Conservation (phyloP, 2,888 invertebrate genomes). For the Mythimna ferrago region DNA sequence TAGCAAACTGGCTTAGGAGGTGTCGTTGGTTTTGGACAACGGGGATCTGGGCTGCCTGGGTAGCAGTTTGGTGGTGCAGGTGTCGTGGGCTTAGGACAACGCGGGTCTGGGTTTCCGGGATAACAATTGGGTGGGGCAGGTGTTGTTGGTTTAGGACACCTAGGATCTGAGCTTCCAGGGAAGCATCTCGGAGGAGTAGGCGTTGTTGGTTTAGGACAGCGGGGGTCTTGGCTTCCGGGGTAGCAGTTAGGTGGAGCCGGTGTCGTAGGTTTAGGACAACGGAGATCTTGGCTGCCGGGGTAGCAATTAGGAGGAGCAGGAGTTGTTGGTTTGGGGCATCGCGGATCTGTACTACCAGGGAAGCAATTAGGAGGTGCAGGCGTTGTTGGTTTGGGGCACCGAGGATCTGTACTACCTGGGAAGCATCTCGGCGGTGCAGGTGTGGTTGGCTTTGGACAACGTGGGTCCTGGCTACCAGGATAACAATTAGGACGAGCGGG, state of each 20-base stretch:
- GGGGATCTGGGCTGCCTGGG: neutral
- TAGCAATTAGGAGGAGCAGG: neutral
- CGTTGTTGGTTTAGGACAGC: neutral
- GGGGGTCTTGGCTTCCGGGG: neutral
- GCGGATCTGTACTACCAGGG: conserved; percentile 69
- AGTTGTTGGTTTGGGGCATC: conserved; percentile 70
- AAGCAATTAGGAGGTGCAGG: conserved; percentile 62
- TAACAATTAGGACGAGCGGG: conserved; percentile 53
- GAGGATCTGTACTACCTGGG: conserved; percentile 59
- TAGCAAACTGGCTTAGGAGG: conserved; percentile 66
- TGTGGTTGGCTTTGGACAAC: conserved; percentile 66
- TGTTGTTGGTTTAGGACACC: neutral
- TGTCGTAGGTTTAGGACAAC: conserved; percentile 1
- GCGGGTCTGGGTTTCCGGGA: neutral
- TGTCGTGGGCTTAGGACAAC: neutral
- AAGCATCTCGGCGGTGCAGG: conserved; percentile 66
- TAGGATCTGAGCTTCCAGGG: neutral
- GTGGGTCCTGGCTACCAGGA: conserved; percentile 54
- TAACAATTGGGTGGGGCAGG: neutral
- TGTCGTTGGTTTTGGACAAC: conserved; percentile 68
- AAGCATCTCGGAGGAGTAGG: neutral
- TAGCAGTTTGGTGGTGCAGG: neutral
- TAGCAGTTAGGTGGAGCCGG: neutral
- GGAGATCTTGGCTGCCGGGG: neutral
- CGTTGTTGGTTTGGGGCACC: conserved; percentile 64